phyloP scores from a whole-genome alignment of 1,140 invertebrate genomes.

The Pogonognathellus flavescens region DNA sequence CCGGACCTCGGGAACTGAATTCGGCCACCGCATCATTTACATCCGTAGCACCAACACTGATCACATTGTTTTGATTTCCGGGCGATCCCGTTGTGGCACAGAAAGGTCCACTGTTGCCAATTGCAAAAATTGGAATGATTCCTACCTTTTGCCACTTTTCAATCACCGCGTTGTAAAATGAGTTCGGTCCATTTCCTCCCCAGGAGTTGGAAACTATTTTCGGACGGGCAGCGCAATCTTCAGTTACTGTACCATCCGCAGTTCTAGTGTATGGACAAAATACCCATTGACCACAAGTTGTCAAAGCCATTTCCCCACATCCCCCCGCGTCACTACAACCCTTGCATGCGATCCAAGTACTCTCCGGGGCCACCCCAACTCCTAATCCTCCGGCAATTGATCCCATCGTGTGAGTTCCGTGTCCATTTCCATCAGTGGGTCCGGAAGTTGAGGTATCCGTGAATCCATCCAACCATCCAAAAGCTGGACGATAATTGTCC shows the following conservation, averaged over 20 bases:
- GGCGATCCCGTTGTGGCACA: background rate
- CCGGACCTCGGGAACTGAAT: background rate
- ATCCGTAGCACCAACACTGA: background rate
- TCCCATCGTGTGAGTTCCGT: slow-evolving; percentile 6
- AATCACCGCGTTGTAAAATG: background rate
- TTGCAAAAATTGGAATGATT: slow-evolving; percentile 9
- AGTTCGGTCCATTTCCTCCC: background rate
- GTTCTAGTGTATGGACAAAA: background rate
- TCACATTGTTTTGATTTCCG: slow-evolving; percentile 4
- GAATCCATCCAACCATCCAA: slow-evolving; percentile 8
- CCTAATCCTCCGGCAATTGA: background rate
- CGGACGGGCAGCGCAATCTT: background rate
- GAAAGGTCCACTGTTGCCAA: background rate
- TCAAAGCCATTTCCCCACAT: background rate
- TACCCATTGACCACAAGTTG: background rate
- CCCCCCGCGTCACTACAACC: background rate
- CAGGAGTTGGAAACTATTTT: background rate
- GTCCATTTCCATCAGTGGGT: background rate
- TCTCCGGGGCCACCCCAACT: background rate
- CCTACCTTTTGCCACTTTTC: background rate
- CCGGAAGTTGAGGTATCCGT: background rate
- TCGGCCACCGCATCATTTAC: background rate
- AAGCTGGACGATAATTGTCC: background rate
- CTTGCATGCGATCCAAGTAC: background rate
- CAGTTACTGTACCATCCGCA: background rate